These are phyloP conservation scores for Leptinotarsa juncta DNA, from an alignment of 2,888 invertebrate species.

Conservation along the genomic window DNA sequence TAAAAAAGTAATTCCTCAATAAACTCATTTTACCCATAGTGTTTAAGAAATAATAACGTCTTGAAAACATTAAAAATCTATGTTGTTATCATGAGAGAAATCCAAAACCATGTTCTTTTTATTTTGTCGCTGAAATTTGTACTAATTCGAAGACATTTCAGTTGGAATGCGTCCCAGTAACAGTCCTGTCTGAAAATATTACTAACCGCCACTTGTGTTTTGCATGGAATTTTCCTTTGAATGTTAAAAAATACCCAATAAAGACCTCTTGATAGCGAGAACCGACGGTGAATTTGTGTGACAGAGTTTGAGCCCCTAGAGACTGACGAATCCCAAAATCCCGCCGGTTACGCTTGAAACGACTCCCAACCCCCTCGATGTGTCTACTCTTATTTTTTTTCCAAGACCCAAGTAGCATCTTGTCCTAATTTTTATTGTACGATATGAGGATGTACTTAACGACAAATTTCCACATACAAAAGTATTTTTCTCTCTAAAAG, in stretches of 20 bases:
- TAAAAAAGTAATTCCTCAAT: no score
- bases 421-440: conserved; percentile 44
- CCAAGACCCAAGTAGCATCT: conserved; percentile 64
- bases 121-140: neutral
- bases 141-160: neutral
- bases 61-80: no score
- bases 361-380: conserved; percentile 29
- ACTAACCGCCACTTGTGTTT: conserved; percentile 13
- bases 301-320: conserved; percentile 4
- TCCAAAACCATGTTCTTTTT: neutral
- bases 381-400: conserved; percentile 40
- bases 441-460: conserved; percentile 45
- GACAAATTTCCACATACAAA: conserved; percentile 40
- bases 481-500: conserved; percentile 53
- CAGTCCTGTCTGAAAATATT: neutral
- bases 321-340: neutral
- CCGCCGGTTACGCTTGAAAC: neutral
- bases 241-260: conserved; percentile 43
- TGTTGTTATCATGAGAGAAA: neutral
- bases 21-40: no score
- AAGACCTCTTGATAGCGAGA: conserved; percentile 36
- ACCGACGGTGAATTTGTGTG: conserved; percentile 35
- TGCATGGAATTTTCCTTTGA: conserved; percentile 41
- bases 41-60: no score
- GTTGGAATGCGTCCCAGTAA: conserved; percentile 12